phyloP scores from a whole-genome alignment of 2,797 vertebrate genomes.

The Heliangelus exortis region DNA sequence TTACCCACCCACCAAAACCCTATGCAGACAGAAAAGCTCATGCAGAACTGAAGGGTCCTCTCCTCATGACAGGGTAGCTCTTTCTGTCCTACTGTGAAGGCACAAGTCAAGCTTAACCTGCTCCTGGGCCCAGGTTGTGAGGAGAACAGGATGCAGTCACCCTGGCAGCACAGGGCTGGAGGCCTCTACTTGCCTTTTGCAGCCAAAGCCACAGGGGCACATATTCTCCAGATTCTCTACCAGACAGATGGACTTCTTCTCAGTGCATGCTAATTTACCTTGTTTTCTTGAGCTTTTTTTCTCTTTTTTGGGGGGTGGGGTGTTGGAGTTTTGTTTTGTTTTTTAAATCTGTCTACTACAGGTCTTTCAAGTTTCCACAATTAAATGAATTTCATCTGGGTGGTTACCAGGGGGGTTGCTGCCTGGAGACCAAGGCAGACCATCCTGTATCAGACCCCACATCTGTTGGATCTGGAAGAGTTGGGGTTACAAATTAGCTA shows the following conservation, averaged over 20 bases:
- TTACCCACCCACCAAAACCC: not conserved
- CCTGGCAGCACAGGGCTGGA: not conserved
- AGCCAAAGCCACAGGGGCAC: not conserved
- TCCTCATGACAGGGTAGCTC: fast-evolving
- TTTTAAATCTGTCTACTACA: not conserved
- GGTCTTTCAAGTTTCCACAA: not conserved
- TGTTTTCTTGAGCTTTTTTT: not conserved
- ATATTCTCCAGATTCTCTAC: not conserved
- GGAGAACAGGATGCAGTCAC: fast-evolving
- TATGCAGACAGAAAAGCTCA: not conserved
- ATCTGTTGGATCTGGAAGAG: too few relatives aligned
- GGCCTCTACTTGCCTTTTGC: not conserved
- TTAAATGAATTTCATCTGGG: not conserved
- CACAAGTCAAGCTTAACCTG: fast-evolving
- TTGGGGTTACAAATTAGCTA: not conserved
- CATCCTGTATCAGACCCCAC: not conserved
- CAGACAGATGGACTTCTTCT: not conserved
- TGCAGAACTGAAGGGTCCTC: not conserved
- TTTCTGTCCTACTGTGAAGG: not conserved
- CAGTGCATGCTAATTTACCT: not conserved
- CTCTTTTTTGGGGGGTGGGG: not conserved
- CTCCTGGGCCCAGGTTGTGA: fast-evolving
- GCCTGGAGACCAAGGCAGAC: not conserved
- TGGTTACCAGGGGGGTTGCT: not conserved
- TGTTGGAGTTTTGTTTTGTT: too few relatives aligned